Base-by-base conservation (phyloP, 2,888 invertebrate genomes). In the Drosophila pseudotakahashii region DNA sequence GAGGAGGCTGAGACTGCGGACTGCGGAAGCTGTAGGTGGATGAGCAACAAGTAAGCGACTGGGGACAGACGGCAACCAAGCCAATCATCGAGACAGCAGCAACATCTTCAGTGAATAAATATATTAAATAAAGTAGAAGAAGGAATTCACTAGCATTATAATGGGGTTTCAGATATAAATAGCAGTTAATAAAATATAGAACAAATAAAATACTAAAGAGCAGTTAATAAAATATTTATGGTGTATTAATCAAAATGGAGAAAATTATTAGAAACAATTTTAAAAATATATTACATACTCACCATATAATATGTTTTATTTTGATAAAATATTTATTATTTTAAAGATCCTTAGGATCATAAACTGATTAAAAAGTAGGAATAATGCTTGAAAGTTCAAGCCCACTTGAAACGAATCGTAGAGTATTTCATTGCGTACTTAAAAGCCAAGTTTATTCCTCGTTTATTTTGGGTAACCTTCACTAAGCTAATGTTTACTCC, bases 41-140 rank as follows among this genome's bases (percentile, higher is more conserved):
- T 66, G 83, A 64, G 80, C 80, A 73, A 73, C 73, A 73, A 73
- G 73, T 73, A 59, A 58, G 47, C 73, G 45, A 73, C 61, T 45
- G 52, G 37, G 36, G 51, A 23, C 73, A 69, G 72, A 52, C 42
- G 36, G 30, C 36, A 16, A 11, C 19, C 41, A 57, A 52, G 71
- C 68, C 75, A 71, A 71, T 73, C 74, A 71, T 55, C 66, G 54
- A 74, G 54, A 51, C 67, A 66, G 61, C 61, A 55, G 67, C 71
- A 68, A 54, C 76, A 82, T 86, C 80, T 79, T 86, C 39, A 37
- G 19, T 5, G 26, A 36, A 23, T 16, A 48, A 34, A 42, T 47
- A 14, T n/a, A 36, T 42, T 34, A 37, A 11, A 11, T 19, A 1
- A 10, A 2, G 37, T 16, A 7, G 26, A 16, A 34, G 13, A 6